Evolutionary conservation across 1,140 invertebrate genomes (phyloP).

Genomic region (Drosophila equinoxialis): DNA sequence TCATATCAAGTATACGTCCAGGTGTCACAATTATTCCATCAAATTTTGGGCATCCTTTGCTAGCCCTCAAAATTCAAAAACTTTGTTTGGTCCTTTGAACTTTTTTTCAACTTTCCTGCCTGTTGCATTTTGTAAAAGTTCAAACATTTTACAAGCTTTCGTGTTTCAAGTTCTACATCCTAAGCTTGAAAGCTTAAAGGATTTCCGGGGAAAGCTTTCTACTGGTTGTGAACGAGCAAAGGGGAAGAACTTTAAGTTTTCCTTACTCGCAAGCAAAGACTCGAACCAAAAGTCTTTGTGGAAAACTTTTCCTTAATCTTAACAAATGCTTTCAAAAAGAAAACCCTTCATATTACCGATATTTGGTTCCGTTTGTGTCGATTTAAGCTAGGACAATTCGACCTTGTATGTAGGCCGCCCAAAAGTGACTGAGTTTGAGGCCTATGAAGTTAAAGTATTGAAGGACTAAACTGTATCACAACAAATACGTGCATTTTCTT

Average conservation of each 20-base stretch:
- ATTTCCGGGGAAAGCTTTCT: background rate
- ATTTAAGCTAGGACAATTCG: no score
- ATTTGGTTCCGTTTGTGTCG: no score
- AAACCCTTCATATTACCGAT: no score
- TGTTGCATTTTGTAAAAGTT: background rate
- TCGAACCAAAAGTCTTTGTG: no score
- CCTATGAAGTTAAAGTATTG: no score
- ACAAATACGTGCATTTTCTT: no score
- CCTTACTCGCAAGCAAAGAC: no score
- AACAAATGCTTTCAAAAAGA: no score
- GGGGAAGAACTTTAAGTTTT: background rate
- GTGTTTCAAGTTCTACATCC: background rate
- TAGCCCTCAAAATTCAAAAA: background rate
- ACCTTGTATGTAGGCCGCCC: no score
- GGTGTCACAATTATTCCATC: conserved; percentile 20
- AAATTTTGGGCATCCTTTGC: conserved; percentile 5
- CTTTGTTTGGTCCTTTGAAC: background rate
- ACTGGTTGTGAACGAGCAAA: background rate
- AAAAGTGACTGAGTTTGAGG: no score
- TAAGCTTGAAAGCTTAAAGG: conserved; percentile 1
- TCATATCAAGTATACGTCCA: conserved; percentile 37
- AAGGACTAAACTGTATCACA: no score
- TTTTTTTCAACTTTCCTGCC: background rate
- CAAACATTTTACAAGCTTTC: background rate
- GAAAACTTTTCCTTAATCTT: no score